Conservation (phyloP, 2,888 invertebrate species). For the Apamea sordens region DNA sequence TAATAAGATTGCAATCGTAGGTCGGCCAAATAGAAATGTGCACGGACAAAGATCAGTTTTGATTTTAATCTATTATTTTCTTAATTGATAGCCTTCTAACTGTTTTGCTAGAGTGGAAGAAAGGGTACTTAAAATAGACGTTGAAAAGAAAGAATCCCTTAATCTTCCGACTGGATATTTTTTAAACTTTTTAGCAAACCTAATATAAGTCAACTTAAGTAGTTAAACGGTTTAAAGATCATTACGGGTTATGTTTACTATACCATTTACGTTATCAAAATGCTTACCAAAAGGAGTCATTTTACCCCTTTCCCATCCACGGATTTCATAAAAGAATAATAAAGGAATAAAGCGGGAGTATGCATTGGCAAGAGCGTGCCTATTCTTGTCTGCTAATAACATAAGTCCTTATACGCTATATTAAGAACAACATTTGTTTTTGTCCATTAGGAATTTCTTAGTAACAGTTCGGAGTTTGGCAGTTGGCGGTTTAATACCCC, state of each 20-base stretch:
- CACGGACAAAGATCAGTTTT: constrained; percentile 47
- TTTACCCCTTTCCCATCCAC: constrained; percentile 1
- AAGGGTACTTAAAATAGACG: neutral
- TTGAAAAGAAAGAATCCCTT: neutral
- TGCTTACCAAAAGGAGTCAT: neutral
- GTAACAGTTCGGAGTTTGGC: too few species aligned
- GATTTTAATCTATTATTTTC: constrained; percentile 54
- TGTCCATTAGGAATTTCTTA: too few species aligned
- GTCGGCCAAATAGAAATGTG: constrained; percentile 63
- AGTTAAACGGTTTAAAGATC: neutral
- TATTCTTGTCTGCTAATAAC: neutral
- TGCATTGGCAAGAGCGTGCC: neutral
- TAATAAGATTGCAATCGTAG: constrained; percentile 67
- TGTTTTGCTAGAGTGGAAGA: neutral
- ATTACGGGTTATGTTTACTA: neutral
- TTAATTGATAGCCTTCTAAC: constrained; percentile 47
- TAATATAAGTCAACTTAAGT: neutral
- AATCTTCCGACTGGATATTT: neutral
- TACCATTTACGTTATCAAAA: neutral
- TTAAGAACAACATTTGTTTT: too few species aligned
- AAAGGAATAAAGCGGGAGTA: neutral
- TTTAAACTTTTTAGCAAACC: neutral
- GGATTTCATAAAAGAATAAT: constrained; percentile 11
- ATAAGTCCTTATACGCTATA: neutral
- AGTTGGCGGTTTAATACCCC: too few species aligned